Evolutionary conservation across 1,140 invertebrate genomes (phyloP).

Genomic region (Brachionus paranguensis): DNA sequence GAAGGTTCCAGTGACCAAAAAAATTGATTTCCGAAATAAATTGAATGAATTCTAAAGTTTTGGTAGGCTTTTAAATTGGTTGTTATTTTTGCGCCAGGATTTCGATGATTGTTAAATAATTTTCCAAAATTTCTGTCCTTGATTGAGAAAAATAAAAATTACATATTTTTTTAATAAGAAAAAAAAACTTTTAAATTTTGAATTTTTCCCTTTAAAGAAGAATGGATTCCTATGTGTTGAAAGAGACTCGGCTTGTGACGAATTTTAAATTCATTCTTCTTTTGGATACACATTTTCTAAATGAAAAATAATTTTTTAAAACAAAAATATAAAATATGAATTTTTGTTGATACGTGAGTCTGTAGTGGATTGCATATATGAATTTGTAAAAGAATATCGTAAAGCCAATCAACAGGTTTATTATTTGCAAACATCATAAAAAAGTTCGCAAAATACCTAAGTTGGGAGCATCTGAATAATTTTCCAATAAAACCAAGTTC

Average conservation of each 20-base stretch:
- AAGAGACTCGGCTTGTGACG: conserved; percentile 84
- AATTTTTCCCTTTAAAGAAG: conserved; percentile 89
- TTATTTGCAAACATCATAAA: conserved; percentile 90
- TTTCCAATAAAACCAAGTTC: conserved; percentile 67
- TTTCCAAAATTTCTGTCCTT: conserved; percentile 88
- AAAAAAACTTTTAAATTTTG: conserved; percentile 75
- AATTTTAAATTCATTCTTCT: conserved; percentile 48
- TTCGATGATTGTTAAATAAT: conserved; percentile 63
- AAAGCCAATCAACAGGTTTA: conserved; percentile 91
- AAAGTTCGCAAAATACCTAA: conserved; percentile 83
- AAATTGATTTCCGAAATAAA: conserved; percentile 78
- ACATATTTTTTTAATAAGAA: background rate
- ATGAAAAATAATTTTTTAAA: too few relatives aligned
- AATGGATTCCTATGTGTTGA: conserved; percentile 89
- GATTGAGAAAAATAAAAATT: too few relatives aligned
- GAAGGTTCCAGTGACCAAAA: conserved; percentile 86
- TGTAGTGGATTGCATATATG: conserved; percentile 70
- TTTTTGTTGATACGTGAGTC: conserved; percentile 45
- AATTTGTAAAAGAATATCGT: conserved; percentile 63
- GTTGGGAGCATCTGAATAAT: conserved; percentile 80
- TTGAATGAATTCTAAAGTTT: conserved; percentile 70
- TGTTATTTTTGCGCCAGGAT: conserved; percentile 67
- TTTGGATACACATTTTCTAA: conserved; percentile 72
- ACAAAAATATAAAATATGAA: too few relatives aligned
- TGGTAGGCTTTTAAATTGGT: conserved; percentile 77